These are phyloP conservation scores for Limenitis camilla DNA, from an alignment of 2,888 invertebrate species.

Conservation along the genomic window DNA sequence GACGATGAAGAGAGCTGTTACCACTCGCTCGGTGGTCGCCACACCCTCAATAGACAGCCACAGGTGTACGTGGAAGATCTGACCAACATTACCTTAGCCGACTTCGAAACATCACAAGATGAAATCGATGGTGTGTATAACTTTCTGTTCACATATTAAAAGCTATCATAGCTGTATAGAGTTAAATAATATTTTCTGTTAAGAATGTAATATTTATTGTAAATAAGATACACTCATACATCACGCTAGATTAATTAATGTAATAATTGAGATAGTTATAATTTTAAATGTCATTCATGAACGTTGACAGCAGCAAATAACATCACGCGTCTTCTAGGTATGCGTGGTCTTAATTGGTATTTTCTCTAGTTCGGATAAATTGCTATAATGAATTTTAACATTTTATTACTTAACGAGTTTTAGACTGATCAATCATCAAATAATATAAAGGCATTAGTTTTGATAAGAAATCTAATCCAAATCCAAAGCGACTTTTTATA, in stretches of 20 bases:
- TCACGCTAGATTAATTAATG: conserved; percentile 6
- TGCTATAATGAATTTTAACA: conserved; percentile 1
- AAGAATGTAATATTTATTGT: conserved; percentile 1
- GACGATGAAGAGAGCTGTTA: conserved; percentile 68
- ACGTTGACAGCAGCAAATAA: conserved; percentile 14
- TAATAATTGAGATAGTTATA: conserved; percentile 11
- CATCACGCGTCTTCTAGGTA: conserved; percentile 14
- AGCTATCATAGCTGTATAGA: neutral
- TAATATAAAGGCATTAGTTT: too few relatives aligned
- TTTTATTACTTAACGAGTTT: neutral
- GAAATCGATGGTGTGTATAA: conserved; percentile 58
- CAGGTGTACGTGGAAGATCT: conserved; percentile 68
- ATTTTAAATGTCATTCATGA: conserved; percentile 17
- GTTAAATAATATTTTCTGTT: neutral
- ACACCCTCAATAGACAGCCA: conserved; percentile 57
- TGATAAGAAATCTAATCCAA: too few relatives aligned
- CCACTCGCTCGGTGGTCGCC: conserved; percentile 64
- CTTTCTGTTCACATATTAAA: neutral
- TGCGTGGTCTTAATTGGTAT: conserved; percentile 19
- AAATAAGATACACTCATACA: neutral
- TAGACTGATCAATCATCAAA: too few relatives aligned
- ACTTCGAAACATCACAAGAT: conserved; percentile 61
- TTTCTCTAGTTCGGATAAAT: conserved; percentile 19
- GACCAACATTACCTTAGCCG: conserved; percentile 58
- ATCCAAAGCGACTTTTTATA: too few relatives aligned